Evolutionary conservation across 2,797 vertebrate genomes (phyloP).

Genomic region (Corythornis leucogaster): DNA sequence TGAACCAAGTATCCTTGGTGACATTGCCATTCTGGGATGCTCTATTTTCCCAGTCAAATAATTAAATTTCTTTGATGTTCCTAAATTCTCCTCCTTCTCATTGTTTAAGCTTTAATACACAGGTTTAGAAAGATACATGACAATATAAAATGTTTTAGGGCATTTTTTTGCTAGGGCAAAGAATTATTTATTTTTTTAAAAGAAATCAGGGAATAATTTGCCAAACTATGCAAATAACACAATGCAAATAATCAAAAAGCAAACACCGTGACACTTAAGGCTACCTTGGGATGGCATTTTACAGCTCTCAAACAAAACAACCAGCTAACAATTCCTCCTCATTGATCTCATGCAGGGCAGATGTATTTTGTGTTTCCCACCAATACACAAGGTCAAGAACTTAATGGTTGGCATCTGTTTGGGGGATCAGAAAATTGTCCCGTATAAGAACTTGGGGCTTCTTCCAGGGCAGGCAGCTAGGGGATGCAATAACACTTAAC

Average conservation of each 20-base stretch:
- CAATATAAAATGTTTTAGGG: not conserved
- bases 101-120: not conserved
- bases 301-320: not conserved
- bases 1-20: not conserved
- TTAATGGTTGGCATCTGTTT: not conserved
- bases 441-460: not conserved
- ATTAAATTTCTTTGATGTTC: not conserved
- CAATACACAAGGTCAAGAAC: not conserved
- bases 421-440: not conserved
- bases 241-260: not conserved
- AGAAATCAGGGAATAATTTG: not conserved
- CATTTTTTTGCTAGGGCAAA: not conserved
- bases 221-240: not conserved
- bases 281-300: not conserved
- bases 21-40: not conserved
- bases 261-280: not conserved
- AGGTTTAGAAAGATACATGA: not conserved
- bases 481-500: not conserved
- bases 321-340: not conserved
- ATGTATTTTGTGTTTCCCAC: not conserved
- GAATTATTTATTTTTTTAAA: not conserved
- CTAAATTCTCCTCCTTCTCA: not conserved
- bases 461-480: not conserved
- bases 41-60: not conserved
- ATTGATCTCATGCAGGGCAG: not conserved